Evolutionary conservation across 92 coral and sea anemone genomes (phyloP).

Genomic region (Chrysogorgia sp.): DNA sequence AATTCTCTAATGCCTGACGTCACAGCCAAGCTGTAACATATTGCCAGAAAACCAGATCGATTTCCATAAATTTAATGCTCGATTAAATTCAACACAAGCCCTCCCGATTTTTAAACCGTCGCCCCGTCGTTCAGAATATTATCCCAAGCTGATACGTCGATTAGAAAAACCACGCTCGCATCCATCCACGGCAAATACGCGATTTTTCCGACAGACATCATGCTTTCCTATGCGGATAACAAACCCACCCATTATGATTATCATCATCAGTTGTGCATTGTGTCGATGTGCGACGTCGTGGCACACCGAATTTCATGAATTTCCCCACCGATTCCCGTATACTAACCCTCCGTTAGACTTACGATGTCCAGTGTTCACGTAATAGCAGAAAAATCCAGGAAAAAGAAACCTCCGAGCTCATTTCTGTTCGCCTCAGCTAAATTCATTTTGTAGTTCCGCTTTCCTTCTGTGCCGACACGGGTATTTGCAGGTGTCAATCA

Average conservation of each 20-base stretch:
- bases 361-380: neutral
- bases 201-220: neutral
- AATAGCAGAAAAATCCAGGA: conserved; percentile 12
- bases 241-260: neutral
- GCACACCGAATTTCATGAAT: neutral
- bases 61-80: neutral
- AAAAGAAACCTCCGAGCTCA: neutral
- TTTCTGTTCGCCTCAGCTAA: neutral
- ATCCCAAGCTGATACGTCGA: neutral
- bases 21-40: conserved; percentile 23
- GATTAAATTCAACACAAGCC: conserved; percentile 16
- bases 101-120: neutral
- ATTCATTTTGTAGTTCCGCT: conserved; percentile 44
- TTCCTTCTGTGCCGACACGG: neutral
- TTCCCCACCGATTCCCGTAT: neutral
- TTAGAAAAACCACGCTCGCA: neutral
- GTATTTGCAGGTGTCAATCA: conserved; percentile 37
- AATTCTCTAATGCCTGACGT: conserved; percentile 39
- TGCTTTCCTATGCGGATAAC: neutral
- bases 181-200: neutral
- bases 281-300: neutral
- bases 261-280: conserved; percentile 2
- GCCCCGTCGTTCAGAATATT: neutral
- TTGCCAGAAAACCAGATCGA: neutral
- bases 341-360: neutral